These are phyloP conservation scores for Apis dorsata DNA, from an alignment of 1,140 invertebrate genomes.

Conservation along the genomic window DNA sequence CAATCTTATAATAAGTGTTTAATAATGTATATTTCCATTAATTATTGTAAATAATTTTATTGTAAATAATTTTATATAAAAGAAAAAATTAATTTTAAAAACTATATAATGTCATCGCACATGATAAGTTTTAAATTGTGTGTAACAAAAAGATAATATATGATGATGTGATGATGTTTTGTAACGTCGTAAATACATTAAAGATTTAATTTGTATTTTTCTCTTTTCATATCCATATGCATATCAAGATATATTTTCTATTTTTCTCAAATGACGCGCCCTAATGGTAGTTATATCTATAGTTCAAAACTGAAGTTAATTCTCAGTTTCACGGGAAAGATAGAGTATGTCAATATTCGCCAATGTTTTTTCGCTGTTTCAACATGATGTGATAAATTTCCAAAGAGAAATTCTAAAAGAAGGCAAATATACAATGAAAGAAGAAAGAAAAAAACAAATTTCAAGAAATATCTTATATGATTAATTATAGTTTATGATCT, in stretches of 20 bases:
- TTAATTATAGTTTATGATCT: neutral
- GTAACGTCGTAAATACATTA: neutral
- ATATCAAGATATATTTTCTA: neutral
- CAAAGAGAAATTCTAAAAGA: neutral
- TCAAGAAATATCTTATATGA: neutral
- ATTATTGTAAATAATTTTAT: slow-evolving; percentile 5
- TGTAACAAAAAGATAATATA: too few relatives aligned
- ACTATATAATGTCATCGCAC: neutral
- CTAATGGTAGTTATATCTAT: neutral
- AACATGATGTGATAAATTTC: neutral
- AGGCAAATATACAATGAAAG: neutral
- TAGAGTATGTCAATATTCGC: neutral
- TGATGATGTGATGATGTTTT: too few relatives aligned
- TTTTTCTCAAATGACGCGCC: neutral
- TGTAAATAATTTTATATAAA: neutral
- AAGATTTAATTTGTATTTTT: neutral
- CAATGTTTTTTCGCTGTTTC: neutral
- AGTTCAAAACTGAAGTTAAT: neutral
- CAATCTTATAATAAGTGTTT: slow-evolving; percentile 16
- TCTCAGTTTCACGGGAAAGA: neutral
- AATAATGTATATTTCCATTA: neutral
- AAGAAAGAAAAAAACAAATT: neutral
- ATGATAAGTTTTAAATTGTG: neutral
- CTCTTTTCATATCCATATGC: neutral
- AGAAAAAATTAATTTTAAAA: neutral